Evolutionary conservation across 1,140 invertebrate genomes (phyloP).

Genomic region (Copidosoma floridanum): DNA sequence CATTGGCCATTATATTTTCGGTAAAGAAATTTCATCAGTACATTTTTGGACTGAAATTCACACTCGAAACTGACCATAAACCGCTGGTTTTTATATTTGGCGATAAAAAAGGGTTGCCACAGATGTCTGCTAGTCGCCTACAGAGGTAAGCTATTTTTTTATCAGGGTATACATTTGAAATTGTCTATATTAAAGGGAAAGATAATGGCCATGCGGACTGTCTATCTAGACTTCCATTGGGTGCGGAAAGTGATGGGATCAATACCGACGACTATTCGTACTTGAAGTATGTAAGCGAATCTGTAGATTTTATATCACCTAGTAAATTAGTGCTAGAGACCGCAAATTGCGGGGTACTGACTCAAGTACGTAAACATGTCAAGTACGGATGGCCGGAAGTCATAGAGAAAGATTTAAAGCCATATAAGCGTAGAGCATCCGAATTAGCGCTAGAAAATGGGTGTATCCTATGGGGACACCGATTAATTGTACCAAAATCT

Average conservation of each 20-base stretch:
- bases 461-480: conserved; percentile 37
- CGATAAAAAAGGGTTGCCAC: conserved; percentile 35
- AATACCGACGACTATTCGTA: neutral
- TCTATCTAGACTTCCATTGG: conserved; percentile 2
- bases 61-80: conserved; percentile 49
- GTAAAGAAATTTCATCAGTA: no score
- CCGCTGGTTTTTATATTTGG: conserved; percentile 52
- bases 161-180: neutral
- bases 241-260: neutral
- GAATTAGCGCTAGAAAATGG: conserved; percentile 27
- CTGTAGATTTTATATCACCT: neutral
- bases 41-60: conserved; percentile 4
- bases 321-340: neutral
- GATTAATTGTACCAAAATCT: conserved; percentile 30
- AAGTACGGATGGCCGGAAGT: neutral
- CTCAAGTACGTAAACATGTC: neutral
- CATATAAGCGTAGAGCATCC: neutral
- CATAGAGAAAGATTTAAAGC: neutral
- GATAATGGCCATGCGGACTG: no score
- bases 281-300: neutral
- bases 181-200: conserved; percentile 28
- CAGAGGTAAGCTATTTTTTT: conserved; percentile 1
- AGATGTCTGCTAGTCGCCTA: neutral
- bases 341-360: neutral
- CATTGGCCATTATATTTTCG: no score